phyloP scores from a whole-genome alignment of 2,888 invertebrate genomes.

The Scrobipalpa atriplicella region DNA sequence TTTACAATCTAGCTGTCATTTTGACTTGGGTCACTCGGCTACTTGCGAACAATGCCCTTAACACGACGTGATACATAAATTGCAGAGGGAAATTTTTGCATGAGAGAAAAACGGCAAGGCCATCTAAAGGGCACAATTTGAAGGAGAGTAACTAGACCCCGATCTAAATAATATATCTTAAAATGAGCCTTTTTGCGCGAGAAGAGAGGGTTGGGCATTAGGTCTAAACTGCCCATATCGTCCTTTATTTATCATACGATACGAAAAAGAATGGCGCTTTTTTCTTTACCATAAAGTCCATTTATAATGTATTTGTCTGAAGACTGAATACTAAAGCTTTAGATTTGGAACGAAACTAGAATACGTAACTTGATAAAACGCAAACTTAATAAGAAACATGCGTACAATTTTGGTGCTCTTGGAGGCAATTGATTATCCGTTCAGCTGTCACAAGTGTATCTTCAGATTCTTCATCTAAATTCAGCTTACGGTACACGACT shows the following conservation, averaged over 20 bases:
- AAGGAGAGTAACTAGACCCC: constrained; percentile 23
- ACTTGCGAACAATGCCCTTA: background rate
- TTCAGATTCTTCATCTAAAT: too few relatives aligned
- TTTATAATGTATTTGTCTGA: constrained; percentile 1
- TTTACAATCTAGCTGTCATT: background rate
- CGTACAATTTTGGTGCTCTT: too few relatives aligned
- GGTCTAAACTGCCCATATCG: constrained; percentile 30
- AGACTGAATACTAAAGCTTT: background rate
- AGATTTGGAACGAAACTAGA: background rate
- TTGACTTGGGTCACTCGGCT: background rate
- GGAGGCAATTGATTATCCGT: too few relatives aligned
- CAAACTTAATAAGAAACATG: too few relatives aligned
- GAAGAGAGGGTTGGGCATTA: constrained; percentile 28
- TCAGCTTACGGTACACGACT: too few relatives aligned
- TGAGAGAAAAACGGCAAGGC: background rate
- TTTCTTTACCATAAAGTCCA: background rate
- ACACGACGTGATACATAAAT: background rate
- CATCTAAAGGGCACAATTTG: constrained; percentile 19
- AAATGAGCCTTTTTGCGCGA: constrained; percentile 28
- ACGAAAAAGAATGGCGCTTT: constrained; percentile 12
- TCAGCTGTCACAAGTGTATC: too few relatives aligned
- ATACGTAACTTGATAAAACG: background rate
- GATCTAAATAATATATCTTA: constrained; percentile 27
- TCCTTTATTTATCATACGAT: constrained; percentile 27
- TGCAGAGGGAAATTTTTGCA: background rate